phyloP scores from a whole-genome alignment of 2,888 invertebrate species.

The Caenorhabditis sp. region DNA sequence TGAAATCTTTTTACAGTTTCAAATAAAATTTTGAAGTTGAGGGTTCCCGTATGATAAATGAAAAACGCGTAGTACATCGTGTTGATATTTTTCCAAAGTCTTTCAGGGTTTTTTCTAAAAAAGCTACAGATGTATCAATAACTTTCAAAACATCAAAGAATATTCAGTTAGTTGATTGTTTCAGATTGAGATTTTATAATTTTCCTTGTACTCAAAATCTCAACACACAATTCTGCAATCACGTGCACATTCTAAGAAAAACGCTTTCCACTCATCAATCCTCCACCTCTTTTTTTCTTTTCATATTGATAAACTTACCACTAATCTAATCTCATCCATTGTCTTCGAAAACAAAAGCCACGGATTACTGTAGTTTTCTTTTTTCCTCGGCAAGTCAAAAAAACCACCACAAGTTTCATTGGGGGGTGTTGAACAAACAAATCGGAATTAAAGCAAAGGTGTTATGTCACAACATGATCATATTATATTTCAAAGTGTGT shows the following conservation, averaged over 20 bases:
- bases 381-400: background rate
- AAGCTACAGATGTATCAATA: too few relatives aligned
- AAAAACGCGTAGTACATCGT: too few relatives aligned
- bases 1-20: too few relatives aligned
- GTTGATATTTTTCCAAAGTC: too few relatives aligned
- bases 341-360: background rate
- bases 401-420: background rate
- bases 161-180: too few relatives aligned
- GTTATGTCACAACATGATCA: constrained; percentile 23
- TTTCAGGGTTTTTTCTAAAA: too few relatives aligned
- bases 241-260: background rate
- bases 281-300: background rate
- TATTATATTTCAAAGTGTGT: constrained; percentile 1
- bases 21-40: too few relatives aligned
- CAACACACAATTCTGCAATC: background rate
- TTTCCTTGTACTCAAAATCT: too few relatives aligned
- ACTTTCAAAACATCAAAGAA: too few relatives aligned
- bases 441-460: constrained; percentile 33
- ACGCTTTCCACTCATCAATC: background rate
- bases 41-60: too few relatives aligned
- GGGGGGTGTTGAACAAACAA: background rate
- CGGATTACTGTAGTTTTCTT: background rate
- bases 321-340: background rate
- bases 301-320: background rate
- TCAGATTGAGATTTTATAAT: too few relatives aligned